Evolutionary conservation across 2,797 vertebrate genomes (phyloP), one percentile per base, ranked within the genome.

Genomic region (Megaceryle alcyon): DNA sequence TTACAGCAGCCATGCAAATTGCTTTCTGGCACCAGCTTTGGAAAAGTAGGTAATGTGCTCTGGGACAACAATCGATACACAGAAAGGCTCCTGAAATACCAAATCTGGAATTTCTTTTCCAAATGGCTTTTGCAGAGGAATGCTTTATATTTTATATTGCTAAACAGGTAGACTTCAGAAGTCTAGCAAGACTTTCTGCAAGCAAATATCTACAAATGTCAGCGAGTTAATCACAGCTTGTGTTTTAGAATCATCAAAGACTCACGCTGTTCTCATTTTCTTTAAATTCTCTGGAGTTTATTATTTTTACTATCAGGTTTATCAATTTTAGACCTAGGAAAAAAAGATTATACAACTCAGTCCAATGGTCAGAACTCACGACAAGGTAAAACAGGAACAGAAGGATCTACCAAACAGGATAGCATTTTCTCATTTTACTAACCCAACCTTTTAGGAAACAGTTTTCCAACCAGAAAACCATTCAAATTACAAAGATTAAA

Each of bases 31-130:
- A 49, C 33, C 51, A 73, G 81, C 66, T 61, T 20, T 88, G 66
- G 70, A 60, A 93, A 87, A 71, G 29, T 13, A 86, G 46, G 78
- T 75, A 68, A 91, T 37, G 41, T 26, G 22, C 37, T 87, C 73
- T 73, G 77, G 64, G 66, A 75, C 33, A 7, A 71, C 68, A 73
- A 75, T 35, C 86, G 63, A 78, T 61, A 73, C 28, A 87, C n/a
- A 26, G 70, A 69, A 64, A 75, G 22, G 22, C 35, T 35, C 64
- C 69, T 37, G 49, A 87, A 87, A 54, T 13, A 86, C 20, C 64
- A 66, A 73, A 14, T 31, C 10, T 54, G 48, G 48, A 83, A 76
- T 51, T 86, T 82, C 53, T 75, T 59, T 56, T 80, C 10, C 4
- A 61, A 61, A 90, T 33, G 14, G 7, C 35, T 79, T 73, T 48